Conservation (phyloP, 2,113 vertebrate genomes). For the Ornithorhynchus anatinus region DNA sequence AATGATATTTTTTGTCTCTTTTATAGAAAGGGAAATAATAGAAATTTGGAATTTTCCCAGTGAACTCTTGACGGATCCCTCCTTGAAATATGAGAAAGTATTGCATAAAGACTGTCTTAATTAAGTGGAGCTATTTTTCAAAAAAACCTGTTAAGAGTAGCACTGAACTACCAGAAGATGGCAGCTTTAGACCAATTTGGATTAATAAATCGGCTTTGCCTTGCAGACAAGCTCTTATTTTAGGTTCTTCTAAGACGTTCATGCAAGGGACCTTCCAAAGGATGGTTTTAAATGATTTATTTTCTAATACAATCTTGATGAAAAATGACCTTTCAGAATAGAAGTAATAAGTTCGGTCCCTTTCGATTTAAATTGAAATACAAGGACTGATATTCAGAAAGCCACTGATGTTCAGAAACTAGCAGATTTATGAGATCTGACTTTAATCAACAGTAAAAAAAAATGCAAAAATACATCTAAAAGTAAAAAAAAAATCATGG, state of each 20-base stretch:
- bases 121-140: neutral
- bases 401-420: slow-evolving; percentile 35
- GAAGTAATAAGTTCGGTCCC: slow-evolving; percentile 56
- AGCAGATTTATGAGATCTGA: slow-evolving; percentile 29
- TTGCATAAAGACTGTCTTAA: neutral
- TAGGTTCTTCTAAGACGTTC: slow-evolving; percentile 42
- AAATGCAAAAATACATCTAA: slow-evolving; percentile 23
- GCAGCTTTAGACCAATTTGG: slow-evolving; percentile 68
- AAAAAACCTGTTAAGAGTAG: neutral
- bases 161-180: slow-evolving; percentile 66
- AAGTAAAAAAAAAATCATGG: slow-evolving; percentile 29
- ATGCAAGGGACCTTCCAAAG: slow-evolving; percentile 33
- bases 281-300: slow-evolving; percentile 65
- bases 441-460: slow-evolving; percentile 44
- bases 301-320: slow-evolving; percentile 55
- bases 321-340: slow-evolving; percentile 60
- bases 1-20: too few relatives aligned
- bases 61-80: neutral
- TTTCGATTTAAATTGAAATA: slow-evolving; percentile 60
- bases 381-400: slow-evolving; percentile 50
- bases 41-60: neutral
- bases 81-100: neutral
- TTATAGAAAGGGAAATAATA: neutral
- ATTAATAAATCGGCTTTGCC: slow-evolving; percentile 8
- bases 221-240: neutral